Conservation (phyloP, 2,888 invertebrate species). For the Lasioglossum marginatum region DNA sequence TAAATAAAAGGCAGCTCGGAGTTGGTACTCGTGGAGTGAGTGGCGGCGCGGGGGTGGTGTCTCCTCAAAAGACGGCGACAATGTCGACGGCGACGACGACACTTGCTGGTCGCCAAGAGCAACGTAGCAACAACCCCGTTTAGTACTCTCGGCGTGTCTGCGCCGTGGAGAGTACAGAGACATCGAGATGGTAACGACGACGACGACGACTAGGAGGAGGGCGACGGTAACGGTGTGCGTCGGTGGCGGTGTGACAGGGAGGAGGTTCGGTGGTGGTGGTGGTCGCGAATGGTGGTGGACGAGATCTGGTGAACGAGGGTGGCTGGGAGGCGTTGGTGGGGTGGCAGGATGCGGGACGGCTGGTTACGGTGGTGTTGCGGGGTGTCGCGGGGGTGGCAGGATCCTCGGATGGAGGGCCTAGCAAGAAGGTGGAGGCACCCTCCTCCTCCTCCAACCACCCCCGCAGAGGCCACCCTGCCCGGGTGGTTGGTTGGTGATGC, state of each 20-base stretch:
- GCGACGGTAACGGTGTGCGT: conserved; percentile 1
- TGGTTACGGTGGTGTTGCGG: conserved; percentile 78
- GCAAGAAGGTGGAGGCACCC: conserved; percentile 44
- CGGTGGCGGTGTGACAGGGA: conserved; percentile 21
- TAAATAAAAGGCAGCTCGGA: not conserved
- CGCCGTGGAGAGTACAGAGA: conserved; percentile 70
- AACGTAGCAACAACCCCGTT: conserved; percentile 80
- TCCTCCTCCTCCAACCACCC: not conserved
- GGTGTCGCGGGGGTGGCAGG: conserved; percentile 70
- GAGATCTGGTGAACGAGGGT: conserved; percentile 63
- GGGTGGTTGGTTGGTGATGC: conserved; percentile 82
- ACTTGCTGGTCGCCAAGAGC: conserved; percentile 79
- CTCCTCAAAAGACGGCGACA: conserved; percentile 62
- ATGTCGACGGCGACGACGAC: conserved; percentile 74
- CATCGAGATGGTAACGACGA: conserved; percentile 54
- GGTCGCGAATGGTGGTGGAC: conserved; percentile 60
- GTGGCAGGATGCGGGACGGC: conserved; percentile 72
- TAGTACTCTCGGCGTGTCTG: conserved; percentile 76
- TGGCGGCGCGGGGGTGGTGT: conserved; percentile 37
- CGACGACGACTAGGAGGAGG: conserved; percentile 21
- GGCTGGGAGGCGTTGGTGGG: conserved; percentile 68
- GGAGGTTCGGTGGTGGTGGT: conserved; percentile 23
- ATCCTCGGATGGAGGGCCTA: conserved; percentile 17
- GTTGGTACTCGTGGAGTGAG: not conserved
- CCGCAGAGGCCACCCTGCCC: conserved; percentile 31